phyloP scores from a whole-genome alignment of 1,140 invertebrate species.

The Venturia canescens region DNA sequence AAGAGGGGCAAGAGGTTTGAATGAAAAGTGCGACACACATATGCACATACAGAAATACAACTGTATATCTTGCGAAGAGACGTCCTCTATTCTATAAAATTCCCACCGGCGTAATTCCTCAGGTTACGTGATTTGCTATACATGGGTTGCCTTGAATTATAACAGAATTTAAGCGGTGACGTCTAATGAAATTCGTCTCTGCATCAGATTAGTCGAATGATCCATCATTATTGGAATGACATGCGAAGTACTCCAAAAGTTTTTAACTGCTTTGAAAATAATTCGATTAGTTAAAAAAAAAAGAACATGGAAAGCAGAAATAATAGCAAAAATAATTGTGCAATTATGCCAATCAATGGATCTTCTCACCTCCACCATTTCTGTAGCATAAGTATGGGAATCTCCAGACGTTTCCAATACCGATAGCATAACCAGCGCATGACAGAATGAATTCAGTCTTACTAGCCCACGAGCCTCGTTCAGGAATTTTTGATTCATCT shows the following conservation, averaged over 20 bases:
- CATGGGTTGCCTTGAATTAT: neutral
- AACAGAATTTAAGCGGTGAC: neutral
- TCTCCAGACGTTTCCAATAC: conserved; percentile 86
- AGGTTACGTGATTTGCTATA: neutral
- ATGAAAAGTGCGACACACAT: neutral
- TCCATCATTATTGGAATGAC: too few relatives aligned
- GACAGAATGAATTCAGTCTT: conserved; percentile 86
- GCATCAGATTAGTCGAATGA: neutral
- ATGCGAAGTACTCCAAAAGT: too few relatives aligned
- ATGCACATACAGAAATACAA: too few relatives aligned
- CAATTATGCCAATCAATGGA: neutral
- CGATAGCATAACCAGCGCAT: conserved; percentile 86
- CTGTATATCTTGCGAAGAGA: neutral
- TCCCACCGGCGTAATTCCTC: neutral
- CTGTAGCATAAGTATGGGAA: conserved; percentile 85
- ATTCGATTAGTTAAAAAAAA: too few relatives aligned
- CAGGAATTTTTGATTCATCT: conserved; percentile 50
- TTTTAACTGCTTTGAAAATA: too few relatives aligned
- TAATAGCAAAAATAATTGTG: neutral
- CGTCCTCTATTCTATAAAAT: conserved; percentile 5
- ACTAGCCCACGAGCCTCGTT: conserved; percentile 81
- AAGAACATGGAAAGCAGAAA: neutral
- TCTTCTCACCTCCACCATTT: conserved; percentile 80
- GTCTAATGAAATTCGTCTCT: neutral
- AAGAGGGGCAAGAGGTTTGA: neutral